These are phyloP conservation scores for Eonycteris spelaea DNA, from an alignment of 2,113 vertebrate genomes.

Conservation along the genomic window DNA sequence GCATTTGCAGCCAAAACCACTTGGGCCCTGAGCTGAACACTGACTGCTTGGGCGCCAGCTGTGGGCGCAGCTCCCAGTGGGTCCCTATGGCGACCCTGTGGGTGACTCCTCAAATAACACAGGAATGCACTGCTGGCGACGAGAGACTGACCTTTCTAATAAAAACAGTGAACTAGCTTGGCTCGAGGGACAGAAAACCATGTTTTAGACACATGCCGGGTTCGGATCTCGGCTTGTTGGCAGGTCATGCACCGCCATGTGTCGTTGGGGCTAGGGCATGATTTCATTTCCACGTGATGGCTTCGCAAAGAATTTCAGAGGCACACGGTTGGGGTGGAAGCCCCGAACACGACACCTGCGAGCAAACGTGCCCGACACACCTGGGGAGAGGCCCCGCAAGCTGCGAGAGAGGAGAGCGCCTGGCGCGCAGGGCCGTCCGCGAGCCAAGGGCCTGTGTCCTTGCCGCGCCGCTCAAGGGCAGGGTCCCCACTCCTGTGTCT, in stretches of 20 bases:
- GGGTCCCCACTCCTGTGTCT: not conserved
- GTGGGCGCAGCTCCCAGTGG: not conserved
- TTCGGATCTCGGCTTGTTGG: not conserved
- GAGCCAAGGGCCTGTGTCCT: not conserved
- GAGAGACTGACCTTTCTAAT: not conserved
- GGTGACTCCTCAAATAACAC: not conserved
- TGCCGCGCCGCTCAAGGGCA: not conserved
- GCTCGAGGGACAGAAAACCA: not conserved
- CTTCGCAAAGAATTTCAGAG: not conserved
- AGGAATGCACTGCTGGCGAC: not conserved
- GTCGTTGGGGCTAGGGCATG: too few relatives aligned
- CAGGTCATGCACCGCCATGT: not conserved
- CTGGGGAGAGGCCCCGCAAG: not conserved
- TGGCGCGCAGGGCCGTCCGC: accelerated
- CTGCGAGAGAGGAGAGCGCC: not conserved
- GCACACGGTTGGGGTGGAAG: not conserved
- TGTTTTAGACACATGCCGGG: not conserved
- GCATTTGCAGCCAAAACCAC: not conserved
- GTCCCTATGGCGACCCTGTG: accelerated
- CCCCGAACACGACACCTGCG: not conserved
- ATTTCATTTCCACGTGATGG: not conserved
- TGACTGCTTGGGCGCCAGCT: not conserved
- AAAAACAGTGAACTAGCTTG: not conserved
- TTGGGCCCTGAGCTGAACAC: not conserved
- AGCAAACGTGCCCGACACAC: not conserved